Evolutionary conservation across 2,113 vertebrate genomes (phyloP), one percentile per base, ranked within the genome.

Genomic region (Pseudorhombus dupliciocellatus): DNA sequence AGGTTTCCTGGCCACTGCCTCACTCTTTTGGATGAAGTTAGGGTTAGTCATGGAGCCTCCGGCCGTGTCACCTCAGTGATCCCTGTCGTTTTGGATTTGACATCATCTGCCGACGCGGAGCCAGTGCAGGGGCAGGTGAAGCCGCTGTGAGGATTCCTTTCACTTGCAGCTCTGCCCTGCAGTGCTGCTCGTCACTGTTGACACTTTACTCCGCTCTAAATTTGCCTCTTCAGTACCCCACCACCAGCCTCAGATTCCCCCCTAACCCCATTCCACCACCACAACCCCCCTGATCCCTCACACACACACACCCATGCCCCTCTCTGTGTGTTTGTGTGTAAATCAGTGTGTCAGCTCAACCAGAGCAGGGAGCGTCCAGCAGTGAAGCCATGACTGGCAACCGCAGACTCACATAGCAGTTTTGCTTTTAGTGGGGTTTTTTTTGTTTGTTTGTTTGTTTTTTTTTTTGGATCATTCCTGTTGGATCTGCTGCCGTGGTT

Each of bases 161-260:
- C 9, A 50, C 37, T 22, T 50, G 22, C 2, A 50, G 16, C 51
- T 54, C 14, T 46, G n/a, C 50, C 50, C 50, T 52, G 50, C 11
- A 6, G 9, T 58, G 53, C 37, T 22, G 7, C 34, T n/a, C 10
- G 18, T 61, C 61, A 64, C 50, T 56, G 30, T 57, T 84, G 70
- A 84, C 59, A 60, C 24, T 65, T 67, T 16, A 30, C 71, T 58
- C 64, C 11, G 22, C 69, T 75, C 85, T 88, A 82, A 74, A 84
- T 80, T 83, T 81, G 84, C 72, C 73, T 34, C 64, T 80, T 55
- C 31, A 28, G 59, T 71, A 22, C 66, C 65, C 55, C 54, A 25
- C 7, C 62, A 54, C 60, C 61, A 80, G 77, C 84, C 80, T 86
- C 77, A 80, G 77, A 81, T 85, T 87, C 73, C 80, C 84, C 46